Conservation (phyloP, 2,888 invertebrate genomes). For the Cyaniris semiargus region DNA sequence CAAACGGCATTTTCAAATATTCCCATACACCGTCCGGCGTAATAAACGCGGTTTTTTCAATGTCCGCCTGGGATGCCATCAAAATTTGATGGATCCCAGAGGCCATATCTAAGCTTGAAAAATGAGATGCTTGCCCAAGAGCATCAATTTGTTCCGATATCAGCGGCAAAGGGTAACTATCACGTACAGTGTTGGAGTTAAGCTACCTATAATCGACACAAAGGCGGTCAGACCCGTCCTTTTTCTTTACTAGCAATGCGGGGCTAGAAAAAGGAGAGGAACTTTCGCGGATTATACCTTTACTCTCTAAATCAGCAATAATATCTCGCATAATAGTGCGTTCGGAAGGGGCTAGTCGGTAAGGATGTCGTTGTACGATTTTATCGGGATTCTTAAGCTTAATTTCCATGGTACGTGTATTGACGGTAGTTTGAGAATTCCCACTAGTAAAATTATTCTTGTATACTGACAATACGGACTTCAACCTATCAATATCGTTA, state of each 20-base stretch:
- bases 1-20: constrained; percentile 42
- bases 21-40: constrained; percentile 41
- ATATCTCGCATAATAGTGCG: not conserved
- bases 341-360: constrained; percentile 33
- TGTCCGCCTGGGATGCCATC: constrained; percentile 36
- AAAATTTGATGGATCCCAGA: constrained; percentile 45
- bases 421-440: constrained; percentile 22
- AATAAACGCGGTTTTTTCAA: constrained; percentile 45
- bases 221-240: constrained; percentile 46
- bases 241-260: constrained; percentile 44
- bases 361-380: constrained; percentile 36
- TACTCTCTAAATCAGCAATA: too few species aligned
- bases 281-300: constrained; percentile 28
- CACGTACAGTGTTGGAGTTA: constrained; percentile 41
- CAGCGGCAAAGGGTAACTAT: constrained; percentile 42
- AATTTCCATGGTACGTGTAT: constrained; percentile 32
- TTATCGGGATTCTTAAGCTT: constrained; percentile 33
- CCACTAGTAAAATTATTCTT: constrained; percentile 22
- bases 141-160: constrained; percentile 31
- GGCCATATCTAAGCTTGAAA: constrained; percentile 36
- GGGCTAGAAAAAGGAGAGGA: constrained; percentile 44
- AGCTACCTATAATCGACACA: constrained; percentile 45
- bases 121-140: too few species aligned
- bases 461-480: not conserved
- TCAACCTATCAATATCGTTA: not conserved